Evolutionary conservation across 2,888 invertebrate species (phyloP).

Genomic region (Chloroclystis v-ata): DNA sequence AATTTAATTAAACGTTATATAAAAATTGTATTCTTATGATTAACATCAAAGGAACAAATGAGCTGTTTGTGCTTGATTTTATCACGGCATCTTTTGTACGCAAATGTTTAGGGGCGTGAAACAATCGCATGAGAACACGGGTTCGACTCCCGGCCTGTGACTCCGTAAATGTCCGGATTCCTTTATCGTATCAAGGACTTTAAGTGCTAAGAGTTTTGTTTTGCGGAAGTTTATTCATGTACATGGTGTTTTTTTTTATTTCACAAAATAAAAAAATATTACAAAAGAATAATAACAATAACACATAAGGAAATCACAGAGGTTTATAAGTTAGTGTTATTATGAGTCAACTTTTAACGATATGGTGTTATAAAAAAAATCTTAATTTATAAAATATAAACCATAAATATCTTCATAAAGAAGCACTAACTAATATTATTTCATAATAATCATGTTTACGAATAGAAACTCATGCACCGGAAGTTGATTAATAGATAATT

Average conservation of each 20-base stretch:
- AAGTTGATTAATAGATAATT: too few species aligned
- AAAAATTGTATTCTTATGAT: slow-evolving; percentile 10
- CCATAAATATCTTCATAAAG: too few species aligned
- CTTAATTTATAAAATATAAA: too few species aligned
- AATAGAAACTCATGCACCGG: too few species aligned
- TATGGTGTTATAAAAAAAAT: too few species aligned
- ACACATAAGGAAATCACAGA: too few species aligned
- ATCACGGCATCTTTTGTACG: slow-evolving; percentile 66
- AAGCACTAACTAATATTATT: too few species aligned
- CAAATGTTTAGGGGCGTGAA: slow-evolving; percentile 56
- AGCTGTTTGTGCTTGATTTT: slow-evolving; percentile 37
- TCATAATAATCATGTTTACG: too few species aligned
- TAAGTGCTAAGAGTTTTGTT: slow-evolving; percentile 60
- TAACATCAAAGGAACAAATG: slow-evolving; percentile 23
- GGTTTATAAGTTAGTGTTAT: too few species aligned
- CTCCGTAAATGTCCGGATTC: slow-evolving; percentile 58
- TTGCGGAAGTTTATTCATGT: slow-evolving; percentile 32
- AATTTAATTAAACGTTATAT: neutral
- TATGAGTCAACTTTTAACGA: too few species aligned
- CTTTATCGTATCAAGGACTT: slow-evolving; percentile 64
- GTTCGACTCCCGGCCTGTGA: slow-evolving; percentile 45
- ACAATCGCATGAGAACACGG: slow-evolving; percentile 54
- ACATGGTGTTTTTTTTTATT: slow-evolving; percentile 45
- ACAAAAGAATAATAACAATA: too few species aligned
- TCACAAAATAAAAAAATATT: too few species aligned